phyloP scores from a whole-genome alignment of 2,797 vertebrate species.

The Crocodylus rhombifer region DNA sequence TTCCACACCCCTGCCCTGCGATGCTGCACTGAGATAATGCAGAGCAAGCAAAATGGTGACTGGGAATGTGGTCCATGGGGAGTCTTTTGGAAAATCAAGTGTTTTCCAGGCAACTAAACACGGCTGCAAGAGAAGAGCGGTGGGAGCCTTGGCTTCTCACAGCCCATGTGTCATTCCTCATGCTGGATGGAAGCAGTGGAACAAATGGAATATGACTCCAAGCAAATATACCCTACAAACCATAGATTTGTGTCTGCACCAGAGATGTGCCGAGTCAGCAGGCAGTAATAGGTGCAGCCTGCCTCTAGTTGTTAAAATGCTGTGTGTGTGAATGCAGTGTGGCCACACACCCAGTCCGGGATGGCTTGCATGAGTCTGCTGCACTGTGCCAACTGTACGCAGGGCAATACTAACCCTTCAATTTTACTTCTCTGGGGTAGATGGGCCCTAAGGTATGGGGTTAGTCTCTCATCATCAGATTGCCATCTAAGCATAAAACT shows the following conservation, averaged over 20 bases:
- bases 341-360: rapidly evolving
- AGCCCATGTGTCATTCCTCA: neutral
- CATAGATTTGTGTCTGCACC: neutral
- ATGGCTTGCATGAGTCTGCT: neutral
- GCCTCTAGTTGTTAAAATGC: rapidly evolving
- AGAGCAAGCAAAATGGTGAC: neutral
- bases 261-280: rapidly evolving
- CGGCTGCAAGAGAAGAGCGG: neutral
- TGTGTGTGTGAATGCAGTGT: neutral
- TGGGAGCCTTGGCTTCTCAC: neutral
- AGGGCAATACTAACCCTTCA: neutral
- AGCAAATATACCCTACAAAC: neutral
- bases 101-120: neutral
- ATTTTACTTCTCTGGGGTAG: rapidly evolving
- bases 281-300: neutral
- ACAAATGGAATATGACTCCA: neutral
- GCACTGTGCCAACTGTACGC: rapidly evolving
- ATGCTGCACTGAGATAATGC: neutral
- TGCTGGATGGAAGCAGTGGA: neutral
- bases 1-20: neutral
- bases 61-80: neutral
- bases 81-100: neutral
- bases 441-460: rapidly evolving
- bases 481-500: rapidly evolving
- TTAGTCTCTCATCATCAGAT: neutral